Conservation (phyloP, 2,888 invertebrate species). For the Parthenolecanium corni region DNA sequence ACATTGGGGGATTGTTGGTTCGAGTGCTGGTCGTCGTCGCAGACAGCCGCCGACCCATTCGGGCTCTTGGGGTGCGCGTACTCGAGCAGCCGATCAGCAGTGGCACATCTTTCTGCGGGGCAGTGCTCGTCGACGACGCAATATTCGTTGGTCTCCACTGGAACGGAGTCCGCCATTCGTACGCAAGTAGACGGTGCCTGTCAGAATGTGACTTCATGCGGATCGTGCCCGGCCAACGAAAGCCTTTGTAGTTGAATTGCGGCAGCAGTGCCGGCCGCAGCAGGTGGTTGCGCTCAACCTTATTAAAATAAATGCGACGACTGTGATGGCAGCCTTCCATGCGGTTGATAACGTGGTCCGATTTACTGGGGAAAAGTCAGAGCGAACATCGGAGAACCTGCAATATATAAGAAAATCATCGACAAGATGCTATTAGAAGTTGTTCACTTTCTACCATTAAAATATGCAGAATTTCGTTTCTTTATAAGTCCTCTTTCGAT, state of each 20-base stretch:
- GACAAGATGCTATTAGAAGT: too few species aligned
- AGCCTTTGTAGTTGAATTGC: neutral
- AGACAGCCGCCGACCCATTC: conserved; percentile 1
- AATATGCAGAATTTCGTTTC: too few species aligned
- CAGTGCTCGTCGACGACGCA: conserved; percentile 5
- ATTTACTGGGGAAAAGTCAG: conserved; percentile 12
- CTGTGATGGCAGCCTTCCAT: conserved; percentile 21
- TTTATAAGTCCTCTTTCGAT: too few species aligned
- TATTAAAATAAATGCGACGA: conserved; percentile 11
- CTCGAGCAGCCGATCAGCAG: neutral
- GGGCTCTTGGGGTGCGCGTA: conserved; percentile 5
- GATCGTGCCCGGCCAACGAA: conserved; percentile 6
- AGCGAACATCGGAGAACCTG: neutral
- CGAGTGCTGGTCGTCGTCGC: neutral
- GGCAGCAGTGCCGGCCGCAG: conserved; percentile 11
- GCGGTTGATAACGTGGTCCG: conserved; percentile 11
- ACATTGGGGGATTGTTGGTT: neutral
- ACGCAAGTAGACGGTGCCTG: conserved; percentile 3
- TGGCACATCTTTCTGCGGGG: neutral
- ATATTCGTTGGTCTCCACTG: conserved; percentile 22
- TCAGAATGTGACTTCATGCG: conserved; percentile 20
- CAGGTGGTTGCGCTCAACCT: conserved; percentile 18
- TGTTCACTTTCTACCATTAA: too few species aligned
- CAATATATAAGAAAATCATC: too few species aligned
- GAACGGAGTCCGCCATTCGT: conserved; percentile 24